Evolutionary conservation across 2,888 invertebrate genomes (phyloP).

Genomic region (Ashinkailepas kermadecensis): DNA sequence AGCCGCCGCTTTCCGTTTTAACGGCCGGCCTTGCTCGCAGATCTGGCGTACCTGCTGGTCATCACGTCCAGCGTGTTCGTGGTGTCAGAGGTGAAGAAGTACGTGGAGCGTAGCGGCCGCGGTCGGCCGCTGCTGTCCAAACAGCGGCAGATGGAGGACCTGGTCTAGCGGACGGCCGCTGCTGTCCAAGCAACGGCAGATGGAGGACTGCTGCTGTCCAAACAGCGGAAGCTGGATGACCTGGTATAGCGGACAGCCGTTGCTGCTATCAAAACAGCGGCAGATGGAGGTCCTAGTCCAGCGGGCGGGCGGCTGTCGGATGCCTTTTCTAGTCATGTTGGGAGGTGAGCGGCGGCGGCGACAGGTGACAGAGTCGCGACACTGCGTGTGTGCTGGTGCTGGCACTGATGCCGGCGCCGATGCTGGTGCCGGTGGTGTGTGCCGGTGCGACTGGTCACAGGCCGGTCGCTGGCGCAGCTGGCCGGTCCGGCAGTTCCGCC

Average conservation of each 20-base stretch:
- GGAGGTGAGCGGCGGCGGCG: no score
- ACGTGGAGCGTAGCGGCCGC: constrained; percentile 51
- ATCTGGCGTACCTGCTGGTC: constrained; percentile 79
- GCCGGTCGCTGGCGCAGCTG: no score
- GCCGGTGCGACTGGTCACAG: background rate
- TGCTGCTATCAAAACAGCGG: no score
- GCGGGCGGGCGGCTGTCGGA: background rate
- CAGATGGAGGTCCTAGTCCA: no score
- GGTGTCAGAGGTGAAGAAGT: constrained; percentile 85
- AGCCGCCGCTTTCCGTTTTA: no score
- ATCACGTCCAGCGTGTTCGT: constrained; percentile 95
- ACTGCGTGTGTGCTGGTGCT: background rate
- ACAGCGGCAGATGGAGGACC: no score
- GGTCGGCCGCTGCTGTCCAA: background rate
- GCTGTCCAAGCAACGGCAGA: no score
- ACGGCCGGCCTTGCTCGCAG: constrained; percentile 49
- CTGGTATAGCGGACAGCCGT: background rate
- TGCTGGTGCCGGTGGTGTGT: background rate
- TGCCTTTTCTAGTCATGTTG: background rate
- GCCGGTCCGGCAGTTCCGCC: background rate
- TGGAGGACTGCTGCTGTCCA: no score
- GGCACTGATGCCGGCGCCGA: background rate
- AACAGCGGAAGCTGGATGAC: no score
- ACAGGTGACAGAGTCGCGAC: background rate
- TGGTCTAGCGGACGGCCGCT: background rate